Conservation (phyloP, 64 coral and sea anemone species). For the Stylophora pistillata region DNA sequence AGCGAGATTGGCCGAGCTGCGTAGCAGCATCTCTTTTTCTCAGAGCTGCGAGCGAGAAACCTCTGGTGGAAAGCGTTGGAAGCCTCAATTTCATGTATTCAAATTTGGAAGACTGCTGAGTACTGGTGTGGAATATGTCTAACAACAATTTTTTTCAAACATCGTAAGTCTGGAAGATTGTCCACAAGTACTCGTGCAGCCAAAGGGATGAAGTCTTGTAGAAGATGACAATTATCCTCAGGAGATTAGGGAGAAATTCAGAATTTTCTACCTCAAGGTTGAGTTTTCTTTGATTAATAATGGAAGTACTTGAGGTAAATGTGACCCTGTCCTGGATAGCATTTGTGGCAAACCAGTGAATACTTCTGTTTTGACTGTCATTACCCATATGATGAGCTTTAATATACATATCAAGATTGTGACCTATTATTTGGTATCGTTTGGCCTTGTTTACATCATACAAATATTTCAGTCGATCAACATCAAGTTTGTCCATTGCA, state of each 20-base stretch:
- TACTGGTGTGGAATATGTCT: constrained; percentile 51
- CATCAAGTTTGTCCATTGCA: too few species aligned
- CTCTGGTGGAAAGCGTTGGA: too few species aligned
- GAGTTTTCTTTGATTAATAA: too few species aligned
- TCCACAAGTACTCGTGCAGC: constrained; percentile 26
- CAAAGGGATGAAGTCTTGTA: constrained; percentile 54
- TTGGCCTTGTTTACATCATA: not conserved
- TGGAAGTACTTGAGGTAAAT: too few species aligned
- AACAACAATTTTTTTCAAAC: constrained; percentile 30
- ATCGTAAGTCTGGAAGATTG: constrained; percentile 28
- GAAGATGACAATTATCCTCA: constrained; percentile 43
- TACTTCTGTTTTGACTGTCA: constrained; percentile 62
- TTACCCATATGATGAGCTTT: constrained; percentile 35
- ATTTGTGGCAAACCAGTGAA: constrained; percentile 71
- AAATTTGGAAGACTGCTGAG: too few species aligned
- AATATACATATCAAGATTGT: constrained; percentile 25
- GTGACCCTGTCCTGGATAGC: constrained; percentile 63
- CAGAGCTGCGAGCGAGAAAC: too few species aligned
- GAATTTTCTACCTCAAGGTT: too few species aligned
- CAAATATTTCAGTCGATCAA: too few species aligned
- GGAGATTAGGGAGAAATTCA: too few species aligned
- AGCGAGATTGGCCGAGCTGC: too few species aligned
- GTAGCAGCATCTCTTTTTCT: too few species aligned
- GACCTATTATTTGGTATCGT: constrained; percentile 32
- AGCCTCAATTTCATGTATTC: too few species aligned